Base-by-base conservation (phyloP, 2,797 vertebrate species). In the Gymnocypris eckloni region DNA sequence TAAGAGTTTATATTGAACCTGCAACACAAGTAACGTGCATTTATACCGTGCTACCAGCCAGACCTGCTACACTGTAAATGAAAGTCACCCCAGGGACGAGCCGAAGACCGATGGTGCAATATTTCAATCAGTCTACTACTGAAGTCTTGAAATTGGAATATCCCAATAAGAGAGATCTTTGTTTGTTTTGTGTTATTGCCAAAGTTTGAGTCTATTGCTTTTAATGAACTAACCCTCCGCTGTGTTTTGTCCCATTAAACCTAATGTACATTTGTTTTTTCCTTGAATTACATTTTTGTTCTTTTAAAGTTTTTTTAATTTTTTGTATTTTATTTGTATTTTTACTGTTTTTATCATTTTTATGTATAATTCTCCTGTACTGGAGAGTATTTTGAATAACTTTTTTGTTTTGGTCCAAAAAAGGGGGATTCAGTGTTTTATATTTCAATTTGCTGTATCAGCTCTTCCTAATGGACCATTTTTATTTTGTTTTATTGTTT, bases 351-450 rank as follows among this genome's bases (percentile, higher is more conserved):
- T 11, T 56, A 10, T 50, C 0, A 5, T 69, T 59, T 25, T 75
- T 2, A 15, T 45, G 6, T 56, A 77, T n/a, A 39, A 20, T 56
- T 81, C 22, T 13, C 39, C 10, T 39, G 2, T 43, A 52, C 37
- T 83, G 59, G 16, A 81, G 66, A 79, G 83, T 66, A 84, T 76
- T 78, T 82, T 79, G 1, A 2, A 28, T 25, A 12, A 59, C 3
- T n/a, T 73, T 86, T 79, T 78, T 52, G 50, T 73, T 87, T 89
- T 86, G 41, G 82, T 87, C 83, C 76, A 82, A 87, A 88, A 78
- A 13, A 16, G 25, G 10, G 4, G 28, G 0, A 33, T 33, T 59
- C 61, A 0, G 8, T 69, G 50, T 72, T 82, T 72, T 72, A 25
- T 81, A 54, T 54, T 67, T 50, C 0, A 85, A 48, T 69, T 77